Evolutionary conservation across 1,140 invertebrate genomes (phyloP), one percentile per base, ranked within the genome.

Genomic region (Trialeurodes vaporariorum): DNA sequence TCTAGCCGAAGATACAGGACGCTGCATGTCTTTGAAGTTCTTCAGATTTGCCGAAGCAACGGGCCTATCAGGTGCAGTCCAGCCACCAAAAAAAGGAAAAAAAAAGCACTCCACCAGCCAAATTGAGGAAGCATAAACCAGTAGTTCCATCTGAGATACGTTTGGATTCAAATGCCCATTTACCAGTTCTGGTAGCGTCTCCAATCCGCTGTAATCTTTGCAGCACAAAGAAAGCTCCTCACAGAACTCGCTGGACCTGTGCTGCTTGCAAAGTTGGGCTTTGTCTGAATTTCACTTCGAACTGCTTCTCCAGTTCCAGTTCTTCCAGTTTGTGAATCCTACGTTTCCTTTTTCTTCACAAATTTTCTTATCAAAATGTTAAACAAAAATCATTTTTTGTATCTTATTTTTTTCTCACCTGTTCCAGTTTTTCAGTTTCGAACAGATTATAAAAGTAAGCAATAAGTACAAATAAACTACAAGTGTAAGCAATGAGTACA

Each of bases 241-340:
- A n/a, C n/a, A n/a, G 65, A 11, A 25, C 21, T 13, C 27, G 24
- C 23, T 67, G 65, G 65, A 26, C 59, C 2, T 67, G 65, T 26
- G 22, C 40, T 60, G 61, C 59, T 25, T 67, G 59, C 34, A 59
- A 67, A 13, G 59, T 67, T 25, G 65, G 5, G 9, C 26, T 67
- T 11, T 67, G 65, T 26, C 27, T 67, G 22, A 61, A 49, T 25
- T 64, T 58, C n/a, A 34, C 34, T 2, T 24, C 26, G 67, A 66
- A 63, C 40, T 63, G 27, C 25, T 60, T 68, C 21, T 13, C 63
- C n/a, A n/a, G n/a, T n/a, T n/a, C n/a, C n/a, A n/a, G n/a, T n/a
- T n/a, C n/a, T n/a, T n/a, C n/a, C n/a, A n/a, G n/a, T n/a, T n/a
- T n/a, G n/a, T n/a, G n/a, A n/a, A n/a, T n/a, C n/a, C n/a, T n/a